Conservation (phyloP, 2,797 vertebrate species). For the Cyclura pinguis region DNA sequence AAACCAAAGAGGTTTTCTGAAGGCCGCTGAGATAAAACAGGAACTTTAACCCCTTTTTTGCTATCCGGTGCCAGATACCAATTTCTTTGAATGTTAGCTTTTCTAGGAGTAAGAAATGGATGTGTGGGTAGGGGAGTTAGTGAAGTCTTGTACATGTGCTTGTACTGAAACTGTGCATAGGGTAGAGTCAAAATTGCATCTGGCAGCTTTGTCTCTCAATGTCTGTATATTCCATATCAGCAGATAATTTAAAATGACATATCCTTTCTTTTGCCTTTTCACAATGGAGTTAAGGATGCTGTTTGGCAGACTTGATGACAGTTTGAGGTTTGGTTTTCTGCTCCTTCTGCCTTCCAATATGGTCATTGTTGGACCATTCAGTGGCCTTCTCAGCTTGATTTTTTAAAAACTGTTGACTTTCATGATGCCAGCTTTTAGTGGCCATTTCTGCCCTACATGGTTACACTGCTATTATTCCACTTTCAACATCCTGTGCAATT, state of each 20-base stretch:
- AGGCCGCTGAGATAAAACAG: slow-evolving; percentile 40
- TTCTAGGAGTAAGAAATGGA: not conserved
- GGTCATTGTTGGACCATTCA: no score
- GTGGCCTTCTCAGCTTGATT: no score
- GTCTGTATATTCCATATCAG: not conserved
- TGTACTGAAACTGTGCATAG: not conserved
- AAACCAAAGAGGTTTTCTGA: slow-evolving; percentile 31
- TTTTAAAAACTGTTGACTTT: no score
- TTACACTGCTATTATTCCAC: no score
- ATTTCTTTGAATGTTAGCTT: slow-evolving; percentile 34
- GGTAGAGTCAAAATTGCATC: not conserved
- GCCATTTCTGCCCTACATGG: no score
- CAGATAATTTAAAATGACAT: not conserved
- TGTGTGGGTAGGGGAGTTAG: not conserved
- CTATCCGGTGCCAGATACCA: slow-evolving; percentile 52
- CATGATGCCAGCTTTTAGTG: no score
- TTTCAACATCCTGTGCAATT: no score
- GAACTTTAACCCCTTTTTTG: slow-evolving; percentile 52
- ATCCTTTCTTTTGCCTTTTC: not conserved
- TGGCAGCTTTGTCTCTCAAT: not conserved
- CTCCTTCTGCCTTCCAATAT: no score
- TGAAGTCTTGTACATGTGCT: not conserved
- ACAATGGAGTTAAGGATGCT: no score
- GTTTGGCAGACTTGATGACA: no score
- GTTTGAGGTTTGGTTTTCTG: no score